phyloP scores from a whole-genome alignment of 1,140 invertebrate genomes.

The Trissolcus basalis region DNA sequence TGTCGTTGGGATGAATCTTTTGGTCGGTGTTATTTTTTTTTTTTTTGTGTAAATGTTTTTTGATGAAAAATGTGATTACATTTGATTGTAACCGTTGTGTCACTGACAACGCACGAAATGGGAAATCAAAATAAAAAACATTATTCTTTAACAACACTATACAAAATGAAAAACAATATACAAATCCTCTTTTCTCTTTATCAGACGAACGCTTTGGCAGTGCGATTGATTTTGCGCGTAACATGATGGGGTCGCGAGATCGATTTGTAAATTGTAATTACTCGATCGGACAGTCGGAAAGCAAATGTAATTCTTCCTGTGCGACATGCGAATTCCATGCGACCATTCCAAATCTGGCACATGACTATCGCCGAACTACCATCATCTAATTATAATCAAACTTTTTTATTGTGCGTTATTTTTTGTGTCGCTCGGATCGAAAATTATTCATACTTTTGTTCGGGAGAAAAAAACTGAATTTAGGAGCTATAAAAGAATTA shows the following conservation, averaged over 20 bases:
- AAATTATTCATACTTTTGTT: no score
- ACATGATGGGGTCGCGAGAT: slow-evolving; percentile 45
- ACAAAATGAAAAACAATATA: slow-evolving; percentile 40
- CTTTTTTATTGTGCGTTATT: neutral
- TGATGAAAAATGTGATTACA: slow-evolving; percentile 1
- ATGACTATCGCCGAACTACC: slow-evolving; percentile 34
- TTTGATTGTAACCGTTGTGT: neutral
- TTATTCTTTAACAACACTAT: slow-evolving; percentile 33
- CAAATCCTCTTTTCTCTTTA: slow-evolving; percentile 58
- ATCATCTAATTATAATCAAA: slow-evolving; percentile 45
- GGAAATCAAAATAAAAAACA: slow-evolving; percentile 19
- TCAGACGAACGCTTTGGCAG: slow-evolving; percentile 37
- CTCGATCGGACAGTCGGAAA: slow-evolving; percentile 47
- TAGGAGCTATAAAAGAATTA: no score
- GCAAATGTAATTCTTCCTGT: slow-evolving; percentile 58
- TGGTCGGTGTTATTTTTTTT: no score
- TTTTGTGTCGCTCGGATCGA: no score
- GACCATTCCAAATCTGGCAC: slow-evolving; percentile 25
- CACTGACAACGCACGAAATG: slow-evolving; percentile 9
- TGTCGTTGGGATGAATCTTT: no score
- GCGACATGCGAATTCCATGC: slow-evolving; percentile 46
- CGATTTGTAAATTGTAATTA: slow-evolving; percentile 61
- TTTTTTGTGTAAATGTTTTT: neutral
- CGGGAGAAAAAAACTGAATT: no score
- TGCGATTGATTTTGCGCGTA: slow-evolving; percentile 48